These are phyloP conservation scores for Drosophila pseudoobscura DNA, from an alignment of 1,140 invertebrate genomes.

Conservation along the genomic window DNA sequence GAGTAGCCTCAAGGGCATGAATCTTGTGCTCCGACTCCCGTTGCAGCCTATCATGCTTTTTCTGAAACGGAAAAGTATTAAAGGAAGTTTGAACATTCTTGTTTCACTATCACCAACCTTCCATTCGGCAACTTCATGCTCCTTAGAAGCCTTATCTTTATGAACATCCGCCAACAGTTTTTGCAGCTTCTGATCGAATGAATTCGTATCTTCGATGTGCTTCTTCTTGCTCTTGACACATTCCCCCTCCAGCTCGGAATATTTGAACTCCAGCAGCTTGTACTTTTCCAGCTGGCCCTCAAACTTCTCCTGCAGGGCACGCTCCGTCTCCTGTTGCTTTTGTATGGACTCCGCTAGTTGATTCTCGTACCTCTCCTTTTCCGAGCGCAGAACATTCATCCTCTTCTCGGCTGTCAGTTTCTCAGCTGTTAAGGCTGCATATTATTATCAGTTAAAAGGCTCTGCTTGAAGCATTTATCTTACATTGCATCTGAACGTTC, in stretches of 20 bases:
- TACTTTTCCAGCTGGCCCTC: conserved; percentile 83
- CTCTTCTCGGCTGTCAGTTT: conserved; percentile 84
- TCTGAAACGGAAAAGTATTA: conserved; percentile 28
- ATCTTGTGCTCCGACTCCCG: conserved; percentile 59
- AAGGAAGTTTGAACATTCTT: not conserved
- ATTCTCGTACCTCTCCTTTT: conserved; percentile 74
- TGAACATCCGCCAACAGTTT: conserved; percentile 60
- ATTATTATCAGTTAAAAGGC: not conserved
- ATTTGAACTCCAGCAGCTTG: conserved; percentile 82
- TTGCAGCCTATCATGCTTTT: conserved; percentile 60
- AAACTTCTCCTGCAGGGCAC: conserved; percentile 81
- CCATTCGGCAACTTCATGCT: conserved; percentile 62
- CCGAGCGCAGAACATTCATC: conserved; percentile 59
- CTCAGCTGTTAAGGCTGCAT: conserved; percentile 74
- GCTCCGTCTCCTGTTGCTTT: conserved; percentile 82
- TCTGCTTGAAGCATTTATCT: conserved; percentile 14
- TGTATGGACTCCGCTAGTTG: conserved; percentile 83
- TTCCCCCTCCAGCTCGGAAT: conserved; percentile 63
- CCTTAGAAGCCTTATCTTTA: conserved; percentile 59
- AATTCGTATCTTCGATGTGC: conserved; percentile 65
- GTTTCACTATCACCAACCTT: conserved; percentile 47
- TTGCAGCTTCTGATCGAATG: conserved; percentile 63
- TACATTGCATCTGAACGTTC: conserved; percentile 84
- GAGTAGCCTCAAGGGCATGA: conserved; percentile 40
- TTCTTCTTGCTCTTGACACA: conserved; percentile 64